Evolutionary conservation across 2,888 invertebrate genomes (phyloP), one percentile per base, ranked within the genome.

Genomic region (Melieria crassipennis): DNA sequence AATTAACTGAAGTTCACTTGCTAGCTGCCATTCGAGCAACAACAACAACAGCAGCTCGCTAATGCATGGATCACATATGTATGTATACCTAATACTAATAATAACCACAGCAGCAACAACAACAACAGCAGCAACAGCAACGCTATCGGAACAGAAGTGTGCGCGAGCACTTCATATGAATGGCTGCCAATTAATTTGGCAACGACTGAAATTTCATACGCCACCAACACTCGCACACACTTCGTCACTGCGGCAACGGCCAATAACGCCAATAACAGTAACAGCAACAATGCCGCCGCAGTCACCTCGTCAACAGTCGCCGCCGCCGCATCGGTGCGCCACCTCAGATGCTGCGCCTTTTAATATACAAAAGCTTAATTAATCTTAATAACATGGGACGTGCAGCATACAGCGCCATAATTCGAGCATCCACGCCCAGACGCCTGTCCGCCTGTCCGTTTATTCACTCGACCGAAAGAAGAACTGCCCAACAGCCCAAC

Each of bases 371-470:
- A 63, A 50, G 63, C 63, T 63, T 63, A 63, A 66, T 66, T 66
- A 66, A 66, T 66, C 66, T 66, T 66, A 66, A 66, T 66, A 66
- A 66, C 46, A 57, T 46, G 56, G 57, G 43, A 66, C 66, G 66
- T 57, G 57, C 66, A 57, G 30, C 65, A 45, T 11, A 52, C 5
- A 52, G 2, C 52, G 13, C 6, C 13, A 7, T 52, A 5, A 13
- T 52, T 13, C 52, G 50, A 16, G 7, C 55, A 56, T 4, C 57
- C n/a, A 46, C 45, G 11, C 11, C 13, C 56, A 55, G 9, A 66
- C 30, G 30, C 30, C 30, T 30, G 30, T 30, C 30, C 30, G 30
- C 30, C 30, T 30, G 30, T 30, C 30, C 30, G 30, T 30, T 30
- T 30, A 30, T 30, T 30, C 30, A 30, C 30, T n/a, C 57, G 47